Evolutionary conservation across 2,113 vertebrate species (phyloP).

Genomic region (Sturnira hondurensis): DNA sequence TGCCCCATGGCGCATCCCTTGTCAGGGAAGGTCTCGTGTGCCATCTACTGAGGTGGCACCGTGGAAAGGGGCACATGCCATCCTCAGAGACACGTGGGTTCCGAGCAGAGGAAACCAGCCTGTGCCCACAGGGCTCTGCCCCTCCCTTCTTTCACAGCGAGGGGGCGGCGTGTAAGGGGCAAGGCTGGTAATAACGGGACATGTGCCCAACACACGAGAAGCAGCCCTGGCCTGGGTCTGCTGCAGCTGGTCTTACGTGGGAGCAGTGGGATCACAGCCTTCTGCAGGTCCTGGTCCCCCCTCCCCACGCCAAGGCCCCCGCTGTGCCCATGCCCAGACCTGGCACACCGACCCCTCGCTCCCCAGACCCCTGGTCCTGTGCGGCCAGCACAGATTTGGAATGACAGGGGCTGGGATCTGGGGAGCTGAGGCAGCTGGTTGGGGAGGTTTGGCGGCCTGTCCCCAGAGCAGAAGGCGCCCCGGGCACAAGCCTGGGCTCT

Average conservation of each 20-base stretch:
- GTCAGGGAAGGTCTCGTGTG: background rate
- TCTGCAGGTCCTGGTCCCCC: background rate
- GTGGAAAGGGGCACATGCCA: background rate
- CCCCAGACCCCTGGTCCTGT: no score
- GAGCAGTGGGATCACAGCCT: background rate
- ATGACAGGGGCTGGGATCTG: background rate
- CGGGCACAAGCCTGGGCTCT: background rate
- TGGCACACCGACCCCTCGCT: background rate
- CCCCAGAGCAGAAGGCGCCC: background rate
- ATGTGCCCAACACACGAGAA: no score
- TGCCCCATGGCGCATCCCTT: background rate
- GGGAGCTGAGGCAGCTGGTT: background rate
- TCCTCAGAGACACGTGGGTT: background rate
- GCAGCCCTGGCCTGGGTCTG: no score
- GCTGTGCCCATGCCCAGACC: fast-evolving
- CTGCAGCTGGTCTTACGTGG: background rate
- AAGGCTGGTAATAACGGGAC: no score
- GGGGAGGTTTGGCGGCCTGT: background rate
- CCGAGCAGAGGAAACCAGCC: no score
- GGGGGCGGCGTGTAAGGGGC: background rate
- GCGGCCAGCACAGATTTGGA: background rate
- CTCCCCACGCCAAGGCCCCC: no score
- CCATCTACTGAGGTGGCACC: fast-evolving
- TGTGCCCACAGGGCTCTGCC: no score
- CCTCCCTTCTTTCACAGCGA: background rate